phyloP scores from a whole-genome alignment of 2,888 invertebrate species.

The Ennomos quercinarius region DNA sequence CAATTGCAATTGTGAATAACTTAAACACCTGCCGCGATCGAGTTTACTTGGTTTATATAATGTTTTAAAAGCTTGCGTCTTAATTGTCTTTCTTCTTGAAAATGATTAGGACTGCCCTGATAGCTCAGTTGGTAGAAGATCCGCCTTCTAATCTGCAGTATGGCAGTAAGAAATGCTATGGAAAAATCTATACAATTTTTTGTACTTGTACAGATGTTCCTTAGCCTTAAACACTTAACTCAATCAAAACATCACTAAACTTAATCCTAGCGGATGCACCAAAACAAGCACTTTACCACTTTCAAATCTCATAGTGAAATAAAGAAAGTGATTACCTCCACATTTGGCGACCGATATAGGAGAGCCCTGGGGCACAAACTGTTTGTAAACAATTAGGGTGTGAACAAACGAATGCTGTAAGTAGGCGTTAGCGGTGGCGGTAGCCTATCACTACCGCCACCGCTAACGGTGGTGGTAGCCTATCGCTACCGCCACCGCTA shows the following conservation, averaged over 20 bases:
- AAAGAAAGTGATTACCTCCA: constrained; percentile 30
- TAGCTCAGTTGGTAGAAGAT: too few species aligned
- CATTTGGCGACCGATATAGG: constrained; percentile 3
- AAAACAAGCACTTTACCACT: constrained; percentile 16
- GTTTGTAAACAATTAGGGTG: not conserved
- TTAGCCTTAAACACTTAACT: constrained; percentile 1
- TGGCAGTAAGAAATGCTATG: too few species aligned
- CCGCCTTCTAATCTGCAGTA: too few species aligned
- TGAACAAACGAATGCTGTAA: too few species aligned
- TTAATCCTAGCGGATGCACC: constrained; percentile 6
- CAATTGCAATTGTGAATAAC: constrained; percentile 10
- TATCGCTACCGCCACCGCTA: not conserved
- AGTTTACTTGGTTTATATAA: constrained; percentile 12
- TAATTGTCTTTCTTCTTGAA: not conserved
- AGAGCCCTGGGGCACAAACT: constrained; percentile 13
- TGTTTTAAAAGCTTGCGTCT: constrained; percentile 5
- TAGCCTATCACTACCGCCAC: too few species aligned
- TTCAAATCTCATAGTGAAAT: constrained; percentile 20
- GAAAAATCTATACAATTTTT: too few species aligned
- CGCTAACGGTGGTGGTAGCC: not conserved
- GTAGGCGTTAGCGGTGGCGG: not conserved
- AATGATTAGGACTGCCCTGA: too few species aligned
- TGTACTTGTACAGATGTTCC: too few species aligned
- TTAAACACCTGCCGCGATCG: constrained; percentile 6
- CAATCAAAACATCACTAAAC: constrained; percentile 3